These are phyloP conservation scores for Pomatostomus ruficeps DNA, from an alignment of 2,113 vertebrate genomes.

Conservation along the genomic window DNA sequence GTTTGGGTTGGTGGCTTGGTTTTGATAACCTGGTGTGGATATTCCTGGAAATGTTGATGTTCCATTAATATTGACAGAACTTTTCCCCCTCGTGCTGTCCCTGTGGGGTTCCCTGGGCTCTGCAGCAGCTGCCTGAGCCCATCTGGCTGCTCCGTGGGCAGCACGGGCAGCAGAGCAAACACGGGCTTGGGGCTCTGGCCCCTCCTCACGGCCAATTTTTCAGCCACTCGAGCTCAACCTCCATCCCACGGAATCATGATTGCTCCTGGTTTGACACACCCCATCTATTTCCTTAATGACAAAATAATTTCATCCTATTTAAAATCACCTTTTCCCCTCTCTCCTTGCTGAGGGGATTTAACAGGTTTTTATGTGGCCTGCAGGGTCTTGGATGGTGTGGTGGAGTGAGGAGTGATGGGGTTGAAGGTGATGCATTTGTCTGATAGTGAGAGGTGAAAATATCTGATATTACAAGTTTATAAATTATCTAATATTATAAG, in stretches of 20 bases:
- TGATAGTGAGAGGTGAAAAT: not conserved
- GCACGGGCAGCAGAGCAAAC: not conserved
- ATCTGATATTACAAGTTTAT: not conserved
- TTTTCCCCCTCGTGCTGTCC: not conserved
- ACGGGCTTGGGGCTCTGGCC: not conserved
- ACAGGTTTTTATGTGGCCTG: not conserved
- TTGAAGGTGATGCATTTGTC: accelerated
- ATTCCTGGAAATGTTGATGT: not conserved
- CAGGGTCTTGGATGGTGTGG: not conserved
- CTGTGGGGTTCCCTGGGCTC: not conserved
- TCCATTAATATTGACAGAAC: not conserved
- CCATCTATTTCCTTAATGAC: not conserved
- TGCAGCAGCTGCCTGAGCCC: not conserved
- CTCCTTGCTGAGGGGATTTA: not conserved
- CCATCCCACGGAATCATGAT: not conserved
- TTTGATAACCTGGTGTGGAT: not conserved
- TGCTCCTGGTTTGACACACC: not conserved
- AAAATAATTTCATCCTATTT: not conserved
- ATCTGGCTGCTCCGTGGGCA: not conserved
- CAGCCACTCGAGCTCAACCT: not conserved
- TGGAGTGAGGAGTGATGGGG: not conserved
- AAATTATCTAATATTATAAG: not conserved
- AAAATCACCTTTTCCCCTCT: not conserved
- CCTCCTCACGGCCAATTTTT: not conserved
- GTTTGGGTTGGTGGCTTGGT: not conserved